Evolutionary conservation across 2,888 invertebrate genomes (phyloP).

Genomic region (Acronicta leporina): DNA sequence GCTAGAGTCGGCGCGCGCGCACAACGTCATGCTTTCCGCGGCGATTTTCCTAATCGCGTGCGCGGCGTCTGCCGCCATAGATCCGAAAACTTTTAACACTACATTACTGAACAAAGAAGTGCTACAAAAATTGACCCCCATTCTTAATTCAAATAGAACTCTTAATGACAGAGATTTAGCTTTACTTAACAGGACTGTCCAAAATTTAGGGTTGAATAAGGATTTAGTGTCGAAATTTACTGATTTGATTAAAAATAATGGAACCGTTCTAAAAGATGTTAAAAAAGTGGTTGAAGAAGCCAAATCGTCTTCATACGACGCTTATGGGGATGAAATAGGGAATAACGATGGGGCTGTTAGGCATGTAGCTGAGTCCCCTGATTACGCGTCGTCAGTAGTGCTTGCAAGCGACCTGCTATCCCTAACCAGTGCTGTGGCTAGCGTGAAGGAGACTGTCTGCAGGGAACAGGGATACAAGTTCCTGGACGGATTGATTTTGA

Average conservation of each 20-base stretch:
- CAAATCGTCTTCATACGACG: constrained; percentile 62
- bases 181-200: constrained; percentile 70
- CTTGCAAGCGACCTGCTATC: constrained; percentile 85
- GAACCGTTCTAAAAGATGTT: constrained; percentile 43
- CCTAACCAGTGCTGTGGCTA: constrained; percentile 82
- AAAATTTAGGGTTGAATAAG: constrained; percentile 69
- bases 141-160: constrained; percentile 70
- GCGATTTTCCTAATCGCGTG: constrained; percentile 74
- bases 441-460: constrained; percentile 82
- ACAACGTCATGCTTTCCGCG: constrained; percentile 68
- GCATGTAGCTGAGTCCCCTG: constrained; percentile 81
- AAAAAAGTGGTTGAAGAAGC: constrained; percentile 48
- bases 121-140: constrained; percentile 63
- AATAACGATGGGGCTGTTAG: constrained; percentile 65
- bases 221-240: constrained; percentile 71
- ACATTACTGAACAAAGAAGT: constrained; percentile 70
- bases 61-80: constrained; percentile 66
- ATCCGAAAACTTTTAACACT: constrained; percentile 62
- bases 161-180: constrained; percentile 67
- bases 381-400: constrained; percentile 84
- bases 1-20: constrained; percentile 78
- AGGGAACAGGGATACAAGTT: constrained; percentile 85
- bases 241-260: constrained; percentile 60
- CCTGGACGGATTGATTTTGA: constrained; percentile 82
- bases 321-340: constrained; percentile 61